Evolutionary conservation across 2,113 vertebrate species (phyloP), one percentile per base, ranked within the genome.

Genomic region (Gasterosteus aculeatus): DNA sequence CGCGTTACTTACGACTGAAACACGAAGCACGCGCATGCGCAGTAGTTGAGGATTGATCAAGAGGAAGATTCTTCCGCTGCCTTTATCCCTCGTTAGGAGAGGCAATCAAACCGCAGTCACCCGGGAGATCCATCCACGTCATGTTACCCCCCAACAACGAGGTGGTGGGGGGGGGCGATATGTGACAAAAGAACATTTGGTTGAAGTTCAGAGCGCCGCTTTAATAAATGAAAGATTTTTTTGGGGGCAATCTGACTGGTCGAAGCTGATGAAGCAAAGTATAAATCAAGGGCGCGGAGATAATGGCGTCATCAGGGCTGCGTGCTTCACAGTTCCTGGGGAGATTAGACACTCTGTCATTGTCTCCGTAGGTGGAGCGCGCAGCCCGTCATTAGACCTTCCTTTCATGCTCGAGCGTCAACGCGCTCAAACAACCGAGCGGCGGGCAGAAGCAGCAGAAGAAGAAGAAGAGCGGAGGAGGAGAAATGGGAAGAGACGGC

Each of bases 311-410:
- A 91, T 90, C 90, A 81, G 72, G 86, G 85, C 88, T 74, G 83
- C 74, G 72, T 82, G 84, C 81, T 82, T 81, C 87, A 49, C 88
- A 69, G 85, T 92, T 88, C 87, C 85, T 46, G 69, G 58, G 57
- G 78, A 94, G 91, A 95, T 94, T 92, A 93, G 94, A 93, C 87
- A 63, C 93, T 94, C 90, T 73, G 92, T 95, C 93, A 93, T 87
- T 87, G 91, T 94, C 33, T 57, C 59, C 29, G 54, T 70, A 75
- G 68, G 22, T 56, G 11, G 61, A 75, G 78, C 75, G 61, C 39
- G 70, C 80, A 73, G 84, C 78, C 80, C 75, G 85, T 89, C 89
- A 88, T 79, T 72, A 77, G 49, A 83, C 10, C 22, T 70, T 35
- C 5, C 29, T 12, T 19, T 26, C 10, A 22, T 4, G 49, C 49